These are phyloP conservation scores for Ophioninae sp. DNA, from an alignment of 2,888 invertebrate species.

Conservation along the genomic window DNA sequence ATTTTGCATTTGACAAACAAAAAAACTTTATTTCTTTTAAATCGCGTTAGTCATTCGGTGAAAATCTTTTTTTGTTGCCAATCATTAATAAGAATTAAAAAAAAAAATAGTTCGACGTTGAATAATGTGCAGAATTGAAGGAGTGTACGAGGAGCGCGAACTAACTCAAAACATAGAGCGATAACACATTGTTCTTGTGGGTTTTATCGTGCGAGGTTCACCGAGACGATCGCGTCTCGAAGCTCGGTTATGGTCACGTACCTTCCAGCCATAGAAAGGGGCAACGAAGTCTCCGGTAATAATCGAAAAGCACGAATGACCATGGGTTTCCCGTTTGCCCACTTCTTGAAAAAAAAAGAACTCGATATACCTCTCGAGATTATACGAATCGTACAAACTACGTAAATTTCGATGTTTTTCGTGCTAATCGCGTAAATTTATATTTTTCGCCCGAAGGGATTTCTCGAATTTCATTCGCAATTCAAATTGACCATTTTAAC, in stretches of 20 bases:
- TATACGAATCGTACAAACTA: constrained; percentile 34
- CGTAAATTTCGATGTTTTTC: constrained; percentile 38
- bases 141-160: neutral
- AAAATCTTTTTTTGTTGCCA: neutral
- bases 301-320: constrained; percentile 47
- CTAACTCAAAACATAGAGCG: constrained; percentile 17
- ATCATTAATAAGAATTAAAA: neutral
- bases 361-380: constrained; percentile 39
- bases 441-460: constrained; percentile 10
- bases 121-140: constrained; percentile 13
- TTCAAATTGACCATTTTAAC: no score
- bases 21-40: neutral
- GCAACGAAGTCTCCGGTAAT: constrained; percentile 29
- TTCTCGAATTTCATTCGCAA: no score
- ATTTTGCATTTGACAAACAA: neutral
- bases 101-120: constrained; percentile 1
- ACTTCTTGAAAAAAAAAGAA: neutral
- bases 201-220: constrained; percentile 50
- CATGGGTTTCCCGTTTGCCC: constrained; percentile 26
- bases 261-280: constrained; percentile 34
- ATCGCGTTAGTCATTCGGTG: neutral
- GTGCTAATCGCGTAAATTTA: constrained; percentile 16
- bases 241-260: constrained; percentile 30
- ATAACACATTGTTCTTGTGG: constrained; percentile 40
- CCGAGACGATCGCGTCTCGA: constrained; percentile 40